Evolutionary conservation across 2,888 invertebrate species (phyloP).

Genomic region (Girardia tigrina): DNA sequence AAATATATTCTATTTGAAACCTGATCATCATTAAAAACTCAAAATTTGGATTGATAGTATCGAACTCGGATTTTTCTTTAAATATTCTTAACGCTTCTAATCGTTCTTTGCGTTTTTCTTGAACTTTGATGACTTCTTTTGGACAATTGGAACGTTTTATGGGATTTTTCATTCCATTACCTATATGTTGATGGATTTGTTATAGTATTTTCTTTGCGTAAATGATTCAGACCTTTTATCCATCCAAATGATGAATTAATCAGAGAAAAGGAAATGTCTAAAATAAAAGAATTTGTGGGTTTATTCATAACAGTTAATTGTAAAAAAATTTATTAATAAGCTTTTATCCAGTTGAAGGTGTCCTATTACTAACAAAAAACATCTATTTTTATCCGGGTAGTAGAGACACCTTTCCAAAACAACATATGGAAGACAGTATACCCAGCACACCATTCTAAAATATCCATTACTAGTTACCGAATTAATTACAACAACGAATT

Average conservation of each 20-base stretch:
- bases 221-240: constrained; percentile 18
- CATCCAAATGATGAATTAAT: constrained; percentile 14
- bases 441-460: no score
- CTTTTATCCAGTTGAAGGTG: no score
- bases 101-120: constrained; percentile 85
- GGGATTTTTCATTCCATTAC: constrained; percentile 5
- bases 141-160: constrained; percentile 46
- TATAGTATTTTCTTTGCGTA: not conserved
- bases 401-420: no score
- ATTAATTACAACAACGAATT: no score
- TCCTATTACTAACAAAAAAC: no score
- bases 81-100: constrained; percentile 52
- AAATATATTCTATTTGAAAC: constrained; percentile 50
- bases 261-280: not conserved
- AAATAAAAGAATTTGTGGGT: no score
- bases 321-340: no score
- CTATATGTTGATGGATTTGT: constrained; percentile 18
- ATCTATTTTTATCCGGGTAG: no score
- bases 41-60: constrained; percentile 67
- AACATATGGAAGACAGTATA: no score
- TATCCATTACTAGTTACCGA: no score
- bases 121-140: constrained; percentile 72
- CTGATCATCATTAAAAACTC: constrained; percentile 90
- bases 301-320: no score
- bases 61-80: constrained; percentile 64